phyloP scores from a whole-genome alignment of 2,797 vertebrate species.

The Chloroceryle inda region DNA sequence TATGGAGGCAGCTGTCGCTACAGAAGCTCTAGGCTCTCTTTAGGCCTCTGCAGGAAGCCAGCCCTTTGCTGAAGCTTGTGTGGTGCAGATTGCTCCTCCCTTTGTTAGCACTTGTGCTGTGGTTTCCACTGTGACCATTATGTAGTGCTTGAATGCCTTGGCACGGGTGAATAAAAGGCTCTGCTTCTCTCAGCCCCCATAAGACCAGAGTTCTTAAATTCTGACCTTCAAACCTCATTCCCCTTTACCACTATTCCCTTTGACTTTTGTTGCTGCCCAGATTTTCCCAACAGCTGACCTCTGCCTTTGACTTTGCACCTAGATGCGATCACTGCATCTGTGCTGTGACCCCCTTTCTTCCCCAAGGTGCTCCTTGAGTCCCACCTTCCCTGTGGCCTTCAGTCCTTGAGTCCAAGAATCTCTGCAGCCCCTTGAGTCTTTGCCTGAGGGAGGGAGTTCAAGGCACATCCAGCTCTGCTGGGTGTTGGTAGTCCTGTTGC shows the following conservation, averaged over 20 bases:
- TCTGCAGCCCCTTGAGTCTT: background rate
- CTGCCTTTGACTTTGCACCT: background rate
- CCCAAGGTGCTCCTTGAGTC: background rate
- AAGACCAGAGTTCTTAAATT: background rate
- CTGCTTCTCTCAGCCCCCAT: background rate
- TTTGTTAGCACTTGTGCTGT: background rate
- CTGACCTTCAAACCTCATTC: conserved; percentile 32
- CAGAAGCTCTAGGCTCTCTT: fast-evolving
- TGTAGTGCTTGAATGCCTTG: background rate
- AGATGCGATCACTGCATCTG: background rate
- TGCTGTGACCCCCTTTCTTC: background rate
- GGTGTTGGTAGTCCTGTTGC: background rate
- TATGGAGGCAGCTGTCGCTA: fast-evolving
- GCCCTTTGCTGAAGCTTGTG: background rate
- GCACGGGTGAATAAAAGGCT: background rate
- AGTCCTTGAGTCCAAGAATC: background rate
- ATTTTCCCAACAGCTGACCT: conserved; percentile 54
- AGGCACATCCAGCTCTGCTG: background rate
- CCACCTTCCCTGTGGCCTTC: background rate
- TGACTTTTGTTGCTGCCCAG: conserved; percentile 8
- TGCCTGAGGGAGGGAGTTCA: background rate
- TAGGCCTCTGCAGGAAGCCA: background rate
- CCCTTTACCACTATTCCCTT: background rate
- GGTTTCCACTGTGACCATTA: fast-evolving
- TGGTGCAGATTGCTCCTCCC: background rate